Conservation (phyloP, 2,888 invertebrate species). For the Mamestra brassicae region DNA sequence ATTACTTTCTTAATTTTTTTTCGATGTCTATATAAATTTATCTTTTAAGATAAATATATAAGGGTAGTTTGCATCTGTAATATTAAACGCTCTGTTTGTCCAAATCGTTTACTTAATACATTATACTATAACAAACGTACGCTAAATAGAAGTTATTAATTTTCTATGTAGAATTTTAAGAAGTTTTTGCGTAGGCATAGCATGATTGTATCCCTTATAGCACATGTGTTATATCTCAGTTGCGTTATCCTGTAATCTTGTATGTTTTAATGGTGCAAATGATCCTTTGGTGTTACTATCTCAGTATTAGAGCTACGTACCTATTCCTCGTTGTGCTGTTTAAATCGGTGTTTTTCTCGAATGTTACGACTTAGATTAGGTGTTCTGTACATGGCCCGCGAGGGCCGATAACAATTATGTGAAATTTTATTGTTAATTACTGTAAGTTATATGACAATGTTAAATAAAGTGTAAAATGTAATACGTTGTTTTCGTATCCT, state of each 20-base stretch:
- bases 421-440: constrained; percentile 85
- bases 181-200: constrained; percentile 27
- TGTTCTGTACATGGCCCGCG: constrained; percentile 74
- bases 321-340: constrained; percentile 65
- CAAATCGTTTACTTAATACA: constrained; percentile 11
- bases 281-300: constrained; percentile 43
- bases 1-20: constrained; percentile 29
- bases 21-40: constrained; percentile 38
- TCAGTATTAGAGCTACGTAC: constrained; percentile 53
- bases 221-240: constrained; percentile 23
- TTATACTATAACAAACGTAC: not conserved
- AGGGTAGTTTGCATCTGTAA: constrained; percentile 54
- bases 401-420: constrained; percentile 73
- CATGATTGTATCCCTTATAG: constrained; percentile 30
- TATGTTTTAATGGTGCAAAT: constrained; percentile 56
- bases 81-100: constrained; percentile 19
- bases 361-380: constrained; percentile 76
- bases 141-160: constrained; percentile 19
- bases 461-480: constrained; percentile 86
- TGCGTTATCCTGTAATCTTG: constrained; percentile 38
- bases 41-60: constrained; percentile 28
- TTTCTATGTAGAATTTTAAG: constrained; percentile 24
- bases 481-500: constrained; percentile 34
- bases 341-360: constrained; percentile 70
- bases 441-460: constrained; percentile 88